Evolutionary conservation across 2,888 invertebrate genomes (phyloP).

Genomic region (Catocala nupta): DNA sequence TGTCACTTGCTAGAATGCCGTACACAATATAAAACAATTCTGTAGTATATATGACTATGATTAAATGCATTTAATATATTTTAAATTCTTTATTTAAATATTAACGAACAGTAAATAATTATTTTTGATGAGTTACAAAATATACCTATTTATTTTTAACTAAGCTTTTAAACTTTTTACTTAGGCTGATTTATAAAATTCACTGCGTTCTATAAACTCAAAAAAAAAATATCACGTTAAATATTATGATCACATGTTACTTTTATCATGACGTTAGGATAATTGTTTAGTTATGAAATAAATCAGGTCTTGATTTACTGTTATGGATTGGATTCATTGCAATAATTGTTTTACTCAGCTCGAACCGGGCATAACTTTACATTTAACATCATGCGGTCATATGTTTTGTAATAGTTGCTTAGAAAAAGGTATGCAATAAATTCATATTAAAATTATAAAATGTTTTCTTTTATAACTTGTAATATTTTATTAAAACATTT

Average conservation of each 20-base stretch:
- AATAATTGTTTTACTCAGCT: conserved; percentile 83
- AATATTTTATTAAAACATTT: conserved; percentile 17
- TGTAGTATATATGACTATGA: no score
- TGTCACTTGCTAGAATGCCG: no score
- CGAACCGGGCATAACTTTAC: conserved; percentile 77
- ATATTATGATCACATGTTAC: conserved; percentile 22
- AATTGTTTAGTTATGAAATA: conserved; percentile 19
- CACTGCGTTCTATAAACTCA: not conserved
- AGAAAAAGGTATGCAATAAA: conserved; percentile 69
- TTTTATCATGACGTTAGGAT: conserved; percentile 2
- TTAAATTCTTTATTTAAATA: no score
- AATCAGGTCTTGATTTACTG: conserved; percentile 29
- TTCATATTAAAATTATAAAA: no score
- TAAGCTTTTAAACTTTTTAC: no score
- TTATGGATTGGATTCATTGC: conserved; percentile 86
- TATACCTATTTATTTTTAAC: no score
- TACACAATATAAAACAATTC: no score
- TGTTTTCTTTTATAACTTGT: not conserved
- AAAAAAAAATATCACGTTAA: conserved; percentile 25
- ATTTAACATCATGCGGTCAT: conserved; percentile 85
- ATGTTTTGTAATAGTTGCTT: conserved; percentile 85
- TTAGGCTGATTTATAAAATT: no score
- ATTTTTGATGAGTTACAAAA: no score
- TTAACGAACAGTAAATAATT: no score
- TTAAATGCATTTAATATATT: no score